phyloP scores from a whole-genome alignment of 2,888 invertebrate species.

The Eupithecia pulchellata region DNA sequence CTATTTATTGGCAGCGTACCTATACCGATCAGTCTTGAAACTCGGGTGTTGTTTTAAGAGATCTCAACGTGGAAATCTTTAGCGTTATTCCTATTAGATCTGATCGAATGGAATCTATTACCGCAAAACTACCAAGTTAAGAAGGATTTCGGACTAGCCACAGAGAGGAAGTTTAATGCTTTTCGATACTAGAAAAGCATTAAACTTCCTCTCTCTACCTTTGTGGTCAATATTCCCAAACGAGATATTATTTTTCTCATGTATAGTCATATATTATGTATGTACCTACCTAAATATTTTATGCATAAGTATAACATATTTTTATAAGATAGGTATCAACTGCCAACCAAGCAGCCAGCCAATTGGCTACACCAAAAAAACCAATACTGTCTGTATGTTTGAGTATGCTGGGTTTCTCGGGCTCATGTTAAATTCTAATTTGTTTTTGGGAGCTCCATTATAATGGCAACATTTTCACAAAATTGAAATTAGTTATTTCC shows the following conservation, averaged over 20 bases:
- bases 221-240: not conserved
- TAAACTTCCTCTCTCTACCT: not conserved
- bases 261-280: not conserved
- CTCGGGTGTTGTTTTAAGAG: not conserved
- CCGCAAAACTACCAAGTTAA: not conserved
- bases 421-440: not conserved
- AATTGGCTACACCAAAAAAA: too few relatives aligned
- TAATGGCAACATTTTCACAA: not conserved
- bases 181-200: too few relatives aligned
- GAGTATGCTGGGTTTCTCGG: too few relatives aligned
- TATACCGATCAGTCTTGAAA: slow-evolving; percentile 36
- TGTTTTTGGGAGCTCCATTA: not conserved
- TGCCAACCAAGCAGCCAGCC: too few relatives aligned
- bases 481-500: not conserved
- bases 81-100: not conserved
- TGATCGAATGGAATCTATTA: not conserved
- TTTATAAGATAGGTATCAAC: too few relatives aligned
- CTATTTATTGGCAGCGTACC: slow-evolving; percentile 48
- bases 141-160: not conserved
- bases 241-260: too few relatives aligned
- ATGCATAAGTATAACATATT: too few relatives aligned
- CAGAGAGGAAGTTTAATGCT: too few relatives aligned
- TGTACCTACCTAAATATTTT: too few relatives aligned
- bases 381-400: too few relatives aligned
- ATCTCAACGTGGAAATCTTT: not conserved